These are phyloP conservation scores for Caenorhabditis virilis DNA, from an alignment of 2,888 invertebrate genomes.

Conservation along the genomic window DNA sequence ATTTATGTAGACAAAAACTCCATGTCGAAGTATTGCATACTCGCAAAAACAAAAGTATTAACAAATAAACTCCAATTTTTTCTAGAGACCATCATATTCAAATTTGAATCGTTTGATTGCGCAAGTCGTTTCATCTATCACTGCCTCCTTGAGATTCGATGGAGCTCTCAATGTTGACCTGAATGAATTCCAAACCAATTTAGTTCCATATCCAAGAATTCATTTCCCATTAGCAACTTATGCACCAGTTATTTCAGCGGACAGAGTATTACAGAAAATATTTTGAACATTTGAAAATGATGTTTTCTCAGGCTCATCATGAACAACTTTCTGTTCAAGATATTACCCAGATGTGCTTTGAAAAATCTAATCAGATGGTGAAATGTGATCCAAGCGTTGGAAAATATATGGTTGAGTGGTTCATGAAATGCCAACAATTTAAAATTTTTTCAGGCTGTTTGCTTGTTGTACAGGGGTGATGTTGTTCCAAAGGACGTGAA, in stretches of 20 bases:
- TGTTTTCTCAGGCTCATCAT: conserved; percentile 37
- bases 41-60: conserved; percentile 2
- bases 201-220: conserved; percentile 85
- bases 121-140: conserved; percentile 81
- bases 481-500: conserved; percentile 79
- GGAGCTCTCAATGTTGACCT: conserved; percentile 73
- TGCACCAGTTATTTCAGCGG: conserved; percentile 65
- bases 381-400: conserved; percentile 74
- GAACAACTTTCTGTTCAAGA: conserved; percentile 72
- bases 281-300: neutral
- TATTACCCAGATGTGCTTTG: conserved; percentile 79
- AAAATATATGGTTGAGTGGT: conserved; percentile 53
- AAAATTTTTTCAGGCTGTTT: conserved; percentile 79
- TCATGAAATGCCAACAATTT: neutral
- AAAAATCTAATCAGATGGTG: conserved; percentile 87
- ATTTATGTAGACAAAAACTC: conserved; percentile 84
- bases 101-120: conserved; percentile 91
- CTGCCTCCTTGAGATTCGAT: conserved; percentile 73
- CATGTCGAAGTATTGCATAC: conserved; percentile 67
- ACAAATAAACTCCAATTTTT: conserved; percentile 5
- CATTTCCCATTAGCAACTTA: conserved; percentile 82
- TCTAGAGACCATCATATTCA: conserved; percentile 79
- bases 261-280: conserved; percentile 10
- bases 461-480: conserved; percentile 90
- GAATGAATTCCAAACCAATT: conserved; percentile 72